phyloP scores from a whole-genome alignment of 2,888 invertebrate species.

The Nemurella pictetii region DNA sequence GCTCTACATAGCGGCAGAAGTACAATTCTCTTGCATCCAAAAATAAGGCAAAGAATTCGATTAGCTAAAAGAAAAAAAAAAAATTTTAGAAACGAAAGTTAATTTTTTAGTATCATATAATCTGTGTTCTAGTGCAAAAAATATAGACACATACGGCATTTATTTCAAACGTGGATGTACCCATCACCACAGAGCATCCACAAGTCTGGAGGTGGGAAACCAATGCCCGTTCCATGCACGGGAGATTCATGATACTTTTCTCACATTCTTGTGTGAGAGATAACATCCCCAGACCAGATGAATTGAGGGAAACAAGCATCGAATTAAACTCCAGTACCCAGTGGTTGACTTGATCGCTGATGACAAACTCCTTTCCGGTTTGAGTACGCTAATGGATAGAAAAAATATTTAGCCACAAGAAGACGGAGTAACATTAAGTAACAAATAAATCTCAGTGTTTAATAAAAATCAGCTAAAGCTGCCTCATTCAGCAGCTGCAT shows the following conservation, averaged over 20 bases:
- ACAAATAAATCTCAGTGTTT: not conserved
- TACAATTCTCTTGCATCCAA: slow-evolving; percentile 38
- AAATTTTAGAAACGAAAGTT: not conserved
- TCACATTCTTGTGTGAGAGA: not conserved
- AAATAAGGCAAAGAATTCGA: slow-evolving; percentile 42
- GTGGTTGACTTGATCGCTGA: slow-evolving; percentile 36
- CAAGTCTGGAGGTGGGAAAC: slow-evolving; percentile 44
- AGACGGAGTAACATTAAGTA: too few species aligned
- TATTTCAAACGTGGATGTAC: slow-evolving; percentile 38
- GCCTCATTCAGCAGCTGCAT: not conserved
- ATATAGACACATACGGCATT: slow-evolving; percentile 39
- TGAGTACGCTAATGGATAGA: slow-evolving; percentile 18
- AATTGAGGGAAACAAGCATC: slow-evolving; percentile 38
- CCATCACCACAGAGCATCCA: slow-evolving; percentile 43
- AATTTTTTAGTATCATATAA: not conserved
- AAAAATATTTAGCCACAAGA: slow-evolving; percentile 13
- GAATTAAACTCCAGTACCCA: slow-evolving; percentile 41
- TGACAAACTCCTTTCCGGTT: slow-evolving; percentile 10
- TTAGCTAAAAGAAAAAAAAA: slow-evolving; percentile 38
- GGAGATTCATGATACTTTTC: slow-evolving; percentile 33
- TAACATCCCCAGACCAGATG: slow-evolving; percentile 33
- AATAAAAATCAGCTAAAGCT: too few species aligned
- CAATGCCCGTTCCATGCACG: slow-evolving; percentile 39
- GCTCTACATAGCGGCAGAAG: slow-evolving; percentile 41
- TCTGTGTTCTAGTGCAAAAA: not conserved